Percentiles rank a stretch among this genome's conserved stretches.
Evolutionary conservation across 2,113 vertebrate species (phyloP).

Genomic region (Seriola aureovittata): DNA sequence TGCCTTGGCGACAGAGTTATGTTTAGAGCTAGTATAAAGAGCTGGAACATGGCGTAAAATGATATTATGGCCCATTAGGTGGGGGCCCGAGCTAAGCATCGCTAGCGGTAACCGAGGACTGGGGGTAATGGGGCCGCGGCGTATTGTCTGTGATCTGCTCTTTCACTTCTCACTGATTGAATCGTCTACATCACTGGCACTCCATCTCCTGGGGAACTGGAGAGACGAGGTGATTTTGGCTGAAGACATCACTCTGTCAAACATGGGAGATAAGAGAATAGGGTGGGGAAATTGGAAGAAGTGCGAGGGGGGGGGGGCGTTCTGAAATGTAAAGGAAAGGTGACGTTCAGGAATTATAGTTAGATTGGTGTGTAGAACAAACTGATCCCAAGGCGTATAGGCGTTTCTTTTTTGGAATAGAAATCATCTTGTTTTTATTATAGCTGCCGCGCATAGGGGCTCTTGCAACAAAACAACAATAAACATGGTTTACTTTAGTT

Average conservation of each 20-base stretch:
- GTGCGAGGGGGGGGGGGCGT: background rate
- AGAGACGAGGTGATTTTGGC: conserved; percentile 79
- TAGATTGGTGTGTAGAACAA: conserved; percentile 26
- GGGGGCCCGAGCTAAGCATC: conserved; percentile 74
- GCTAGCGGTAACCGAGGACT: conserved; percentile 76
- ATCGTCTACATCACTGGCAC: conserved; percentile 79
- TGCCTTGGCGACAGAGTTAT: conserved; percentile 79
- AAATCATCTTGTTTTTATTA: conserved; percentile 36
- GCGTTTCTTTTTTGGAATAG: conserved; percentile 30
- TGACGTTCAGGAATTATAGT: conserved; percentile 46
- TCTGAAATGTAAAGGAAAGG: conserved; percentile 62
- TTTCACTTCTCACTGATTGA: conserved; percentile 81
- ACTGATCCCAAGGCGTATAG: conserved; percentile 23
- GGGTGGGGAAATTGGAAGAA: conserved; percentile 43
- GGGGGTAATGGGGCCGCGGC: conserved; percentile 81
- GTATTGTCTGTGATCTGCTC: conserved; percentile 82
- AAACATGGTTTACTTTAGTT: conserved; percentile 19
- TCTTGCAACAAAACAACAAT: conserved; percentile 25
- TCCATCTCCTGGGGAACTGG: conserved; percentile 77
- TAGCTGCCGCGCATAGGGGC: background rate
- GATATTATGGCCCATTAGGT: conserved; percentile 86
- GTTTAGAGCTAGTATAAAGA: conserved; percentile 83
- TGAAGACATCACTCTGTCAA: conserved; percentile 81
- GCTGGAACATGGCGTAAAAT: conserved; percentile 82
- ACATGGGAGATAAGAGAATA: conserved; percentile 71